Conservation (phyloP, 1,140 invertebrate genomes). For the Bombus waltoni region DNA sequence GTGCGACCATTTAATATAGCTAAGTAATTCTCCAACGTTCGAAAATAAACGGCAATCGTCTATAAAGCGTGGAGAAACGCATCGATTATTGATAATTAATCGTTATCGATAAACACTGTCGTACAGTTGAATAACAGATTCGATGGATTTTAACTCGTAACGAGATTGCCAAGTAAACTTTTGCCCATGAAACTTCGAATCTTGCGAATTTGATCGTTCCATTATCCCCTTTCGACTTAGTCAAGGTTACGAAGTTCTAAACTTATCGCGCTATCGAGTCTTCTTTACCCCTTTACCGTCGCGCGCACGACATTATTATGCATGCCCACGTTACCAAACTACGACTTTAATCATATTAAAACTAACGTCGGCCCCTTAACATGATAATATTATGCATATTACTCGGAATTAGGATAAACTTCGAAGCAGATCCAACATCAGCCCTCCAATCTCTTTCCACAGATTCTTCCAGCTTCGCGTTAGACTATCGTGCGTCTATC, state of each 20-base stretch:
- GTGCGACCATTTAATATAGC: too few relatives aligned
- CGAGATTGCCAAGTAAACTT: neutral
- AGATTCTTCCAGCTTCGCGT: neutral
- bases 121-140: neutral
- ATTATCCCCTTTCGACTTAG: neutral
- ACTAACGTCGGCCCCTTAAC: neutral
- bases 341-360: slow-evolving; percentile 18
- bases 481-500: neutral
- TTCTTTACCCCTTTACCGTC: neutral
- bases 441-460: neutral
- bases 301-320: slow-evolving; percentile 17
- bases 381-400: neutral
- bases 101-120: too few relatives aligned
- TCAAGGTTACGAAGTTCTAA: neutral
- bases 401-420: neutral
- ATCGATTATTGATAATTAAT: too few relatives aligned
- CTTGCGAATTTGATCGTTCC: neutral
- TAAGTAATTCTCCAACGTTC: too few relatives aligned
- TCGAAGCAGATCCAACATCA: neutral
- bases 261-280: slow-evolving; percentile 10
- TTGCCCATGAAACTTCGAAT: neutral
- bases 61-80: too few relatives aligned
- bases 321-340: slow-evolving; percentile 18
- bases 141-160: neutral
- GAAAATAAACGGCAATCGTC: too few relatives aligned